Conservation (phyloP, 1,140 invertebrate species). For the Lucilia cuprina region DNA sequence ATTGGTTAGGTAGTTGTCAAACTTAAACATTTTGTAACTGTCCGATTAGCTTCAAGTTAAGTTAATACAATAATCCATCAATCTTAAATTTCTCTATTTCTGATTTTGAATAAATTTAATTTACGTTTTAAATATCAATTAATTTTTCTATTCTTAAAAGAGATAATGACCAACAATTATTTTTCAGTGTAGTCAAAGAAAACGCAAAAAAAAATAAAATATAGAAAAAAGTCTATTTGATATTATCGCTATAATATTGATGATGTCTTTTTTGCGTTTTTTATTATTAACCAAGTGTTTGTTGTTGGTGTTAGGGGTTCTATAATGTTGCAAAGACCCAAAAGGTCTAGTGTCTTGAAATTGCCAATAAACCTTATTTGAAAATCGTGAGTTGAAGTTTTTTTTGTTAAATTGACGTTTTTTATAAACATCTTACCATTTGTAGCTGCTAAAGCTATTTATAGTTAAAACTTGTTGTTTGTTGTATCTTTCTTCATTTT, state of each 20-base stretch:
- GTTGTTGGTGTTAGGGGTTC: neutral
- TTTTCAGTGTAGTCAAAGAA: too few relatives aligned
- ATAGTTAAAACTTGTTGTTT: neutral
- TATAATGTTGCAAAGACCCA: slow-evolving; percentile 16
- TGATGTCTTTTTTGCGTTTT: neutral
- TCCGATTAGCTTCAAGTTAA: too few relatives aligned
- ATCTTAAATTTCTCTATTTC: too few relatives aligned
- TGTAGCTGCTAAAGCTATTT: neutral
- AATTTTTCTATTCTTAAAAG: too few relatives aligned
- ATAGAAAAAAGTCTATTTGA: neutral
- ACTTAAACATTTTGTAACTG: too few relatives aligned
- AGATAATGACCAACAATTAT: too few relatives aligned
- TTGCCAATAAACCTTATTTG: slow-evolving; percentile 40
- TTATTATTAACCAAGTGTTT: neutral
- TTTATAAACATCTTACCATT: slow-evolving; percentile 19
- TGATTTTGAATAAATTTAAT: too few relatives aligned
- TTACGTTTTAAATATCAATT: too few relatives aligned
- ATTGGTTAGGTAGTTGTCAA: too few relatives aligned
- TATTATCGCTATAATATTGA: slow-evolving; percentile 15
- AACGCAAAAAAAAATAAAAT: too few relatives aligned
- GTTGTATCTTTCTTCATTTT: neutral
- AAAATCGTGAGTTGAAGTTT: slow-evolving; percentile 27
- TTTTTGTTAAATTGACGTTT: neutral
- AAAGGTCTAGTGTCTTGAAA: slow-evolving; percentile 31
- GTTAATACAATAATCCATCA: too few relatives aligned